Base-by-base conservation (phyloP, 2,888 invertebrate genomes). In the Isoperla grammatica region DNA sequence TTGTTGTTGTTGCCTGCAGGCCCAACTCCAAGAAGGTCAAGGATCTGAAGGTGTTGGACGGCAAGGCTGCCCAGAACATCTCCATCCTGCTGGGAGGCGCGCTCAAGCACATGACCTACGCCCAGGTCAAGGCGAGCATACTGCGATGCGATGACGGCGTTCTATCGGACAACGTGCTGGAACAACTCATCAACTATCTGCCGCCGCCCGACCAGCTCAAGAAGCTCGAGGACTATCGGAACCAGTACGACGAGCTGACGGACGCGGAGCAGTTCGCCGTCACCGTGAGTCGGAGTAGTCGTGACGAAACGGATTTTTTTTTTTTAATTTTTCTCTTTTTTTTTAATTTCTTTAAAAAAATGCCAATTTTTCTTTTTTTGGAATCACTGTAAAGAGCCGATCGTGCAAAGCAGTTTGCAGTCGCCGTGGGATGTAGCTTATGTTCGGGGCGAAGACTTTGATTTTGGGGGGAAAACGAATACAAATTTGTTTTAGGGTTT, bases 191-290 rank as follows among this genome's bases (percentile, higher is more conserved):
- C 71, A 81, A 92, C 77, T 94, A 94, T 73, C 80, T 98, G 64
- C 98, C 99, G 0, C 88, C 89, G 2, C 87, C 91, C 61, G 96
- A 97, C 70, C 90, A 95, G 69, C 76, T 99, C 17, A 88, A 87
- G 65, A 86, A 90, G 67, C 75, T 99, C 8, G 85, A 90, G 23
- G 87, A 89, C 63, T 80, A 89, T 64, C 88, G 90, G 70, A 84
- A 86, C 61, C 80, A 83, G 15, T 89, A 88, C 70, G 82, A 86
- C 55, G 89, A 93, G 11, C 74, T 95, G 62, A 89, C 90, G 0
- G 95, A 95, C 67, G 94, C 97, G 0, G 99, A 99, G 72, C 94
- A 93, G 73, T 98, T 98, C 75, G 90, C 91, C 54, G 87, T 95
- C 0, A 90, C 90, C 29, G 83, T 85, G 71, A 72, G 76, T 71